These are phyloP conservation scores for Phenganax subtilis DNA, from an alignment of 92 coral and sea anemone genomes.

Conservation along the genomic window DNA sequence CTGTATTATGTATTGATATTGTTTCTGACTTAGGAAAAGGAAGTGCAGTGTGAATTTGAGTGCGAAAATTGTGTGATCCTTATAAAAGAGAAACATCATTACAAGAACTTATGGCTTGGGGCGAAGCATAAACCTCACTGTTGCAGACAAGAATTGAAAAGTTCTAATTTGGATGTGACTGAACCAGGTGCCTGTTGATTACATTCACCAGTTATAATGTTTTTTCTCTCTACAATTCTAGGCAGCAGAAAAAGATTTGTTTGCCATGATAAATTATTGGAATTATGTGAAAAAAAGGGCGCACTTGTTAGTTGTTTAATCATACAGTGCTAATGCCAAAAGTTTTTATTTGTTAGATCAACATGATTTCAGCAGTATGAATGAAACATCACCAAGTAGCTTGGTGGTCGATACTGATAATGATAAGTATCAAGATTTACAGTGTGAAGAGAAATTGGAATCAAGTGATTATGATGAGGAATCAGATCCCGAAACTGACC, in stretches of 20 bases:
- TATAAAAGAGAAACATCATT: neutral
- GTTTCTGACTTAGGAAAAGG: neutral
- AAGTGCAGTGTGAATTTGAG: neutral
- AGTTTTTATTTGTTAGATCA: neutral
- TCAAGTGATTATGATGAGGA: slow-evolving; percentile 6
- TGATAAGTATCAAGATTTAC: neutral
- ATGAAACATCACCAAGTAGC: neutral
- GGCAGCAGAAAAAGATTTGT: neutral
- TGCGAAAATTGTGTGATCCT: slow-evolving; percentile 17
- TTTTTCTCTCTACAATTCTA: neutral
- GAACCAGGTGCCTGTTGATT: neutral
- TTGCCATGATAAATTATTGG: neutral
- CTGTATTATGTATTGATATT: neutral
- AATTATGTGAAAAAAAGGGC: neutral
- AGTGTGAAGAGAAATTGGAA: neutral
- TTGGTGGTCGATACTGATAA: neutral
- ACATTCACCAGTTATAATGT: neutral
- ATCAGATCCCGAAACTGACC: neutral
- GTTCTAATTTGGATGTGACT: neutral
- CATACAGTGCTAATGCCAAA: neutral
- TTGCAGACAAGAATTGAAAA: neutral
- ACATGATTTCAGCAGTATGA: neutral
- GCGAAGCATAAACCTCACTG: neutral
- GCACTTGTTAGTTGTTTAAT: neutral
- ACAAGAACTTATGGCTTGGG: slow-evolving; percentile 17